phyloP scores from a whole-genome alignment of 2,797 vertebrate genomes.

The Oreonectes daqikongensis region DNA sequence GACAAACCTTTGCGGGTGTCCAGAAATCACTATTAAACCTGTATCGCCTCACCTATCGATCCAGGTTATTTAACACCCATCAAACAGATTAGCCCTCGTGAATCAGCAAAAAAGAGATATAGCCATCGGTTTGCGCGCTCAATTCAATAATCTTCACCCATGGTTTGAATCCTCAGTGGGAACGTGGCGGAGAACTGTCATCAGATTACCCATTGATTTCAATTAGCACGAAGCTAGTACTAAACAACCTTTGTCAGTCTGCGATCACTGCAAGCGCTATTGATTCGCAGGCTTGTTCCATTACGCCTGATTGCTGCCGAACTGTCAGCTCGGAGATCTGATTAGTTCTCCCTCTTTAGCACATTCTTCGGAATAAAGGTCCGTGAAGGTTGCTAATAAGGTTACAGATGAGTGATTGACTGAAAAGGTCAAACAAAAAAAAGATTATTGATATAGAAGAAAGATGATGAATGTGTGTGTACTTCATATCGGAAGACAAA shows the following conservation, averaged over 20 bases:
- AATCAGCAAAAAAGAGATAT: slow-evolving; percentile 71
- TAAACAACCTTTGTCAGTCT: slow-evolving; percentile 81
- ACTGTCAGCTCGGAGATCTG: slow-evolving; percentile 65
- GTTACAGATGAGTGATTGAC: slow-evolving; percentile 53
- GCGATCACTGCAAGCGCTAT: slow-evolving; percentile 74
- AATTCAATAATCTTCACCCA: slow-evolving; percentile 60
- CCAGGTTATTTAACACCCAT: slow-evolving; percentile 59
- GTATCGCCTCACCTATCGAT: slow-evolving; percentile 69
- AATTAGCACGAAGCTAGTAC: slow-evolving; percentile 76
- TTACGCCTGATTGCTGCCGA: slow-evolving; percentile 74
- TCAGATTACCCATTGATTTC: slow-evolving; percentile 86
- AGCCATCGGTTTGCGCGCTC: slow-evolving; percentile 59
- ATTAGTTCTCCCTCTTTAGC: slow-evolving; percentile 64
- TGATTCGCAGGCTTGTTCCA: slow-evolving; percentile 75
- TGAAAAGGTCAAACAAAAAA: slow-evolving; percentile 62
- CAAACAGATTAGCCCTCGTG: slow-evolving; percentile 66
- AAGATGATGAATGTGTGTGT: not conserved
- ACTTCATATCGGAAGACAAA: not conserved
- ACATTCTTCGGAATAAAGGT: slow-evolving; percentile 57
- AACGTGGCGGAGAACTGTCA: slow-evolving; percentile 75
- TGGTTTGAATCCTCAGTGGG: slow-evolving; percentile 74
- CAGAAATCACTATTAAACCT: slow-evolving; percentile 61
- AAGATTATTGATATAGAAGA: slow-evolving; percentile 10
- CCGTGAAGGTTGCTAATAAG: slow-evolving; percentile 65
- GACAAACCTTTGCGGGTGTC: slow-evolving; percentile 47